A percentile compares a stretch with the other conserved stretches of the same genome.
phyloP scores from a whole-genome alignment of 2,797 vertebrate genomes.

The Falco cherrug region DNA sequence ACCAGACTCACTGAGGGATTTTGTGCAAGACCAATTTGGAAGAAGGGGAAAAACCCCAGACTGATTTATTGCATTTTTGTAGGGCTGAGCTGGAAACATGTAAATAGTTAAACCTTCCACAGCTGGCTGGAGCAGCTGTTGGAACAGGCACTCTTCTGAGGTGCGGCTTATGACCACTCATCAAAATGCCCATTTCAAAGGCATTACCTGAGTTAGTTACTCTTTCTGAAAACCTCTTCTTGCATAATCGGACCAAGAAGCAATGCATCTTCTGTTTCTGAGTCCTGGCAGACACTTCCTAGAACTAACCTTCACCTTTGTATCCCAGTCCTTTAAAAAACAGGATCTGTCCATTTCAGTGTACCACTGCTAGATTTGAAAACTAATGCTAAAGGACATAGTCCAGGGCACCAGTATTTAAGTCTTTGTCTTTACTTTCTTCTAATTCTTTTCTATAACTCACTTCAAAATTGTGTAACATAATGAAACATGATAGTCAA shows the following conservation, averaged over 20 bases:
- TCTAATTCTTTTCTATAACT: neutral
- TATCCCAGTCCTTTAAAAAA: neutral
- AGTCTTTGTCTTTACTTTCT: neutral
- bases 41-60: neutral
- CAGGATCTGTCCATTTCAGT: neutral
- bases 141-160: neutral
- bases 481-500: neutral
- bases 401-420: neutral
- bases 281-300: neutral
- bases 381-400: neutral
- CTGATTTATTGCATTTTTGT: neutral
- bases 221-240: neutral
- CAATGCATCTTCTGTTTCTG: neutral
- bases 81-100: neutral
- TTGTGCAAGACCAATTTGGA: neutral
- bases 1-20: neutral
- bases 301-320: neutral
- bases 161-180: neutral
- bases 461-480: neutral
- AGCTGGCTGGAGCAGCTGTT: neutral
- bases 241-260: neutral
- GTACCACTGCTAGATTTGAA: neutral
- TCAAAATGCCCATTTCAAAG: neutral
- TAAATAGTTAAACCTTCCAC: conserved; percentile 5
- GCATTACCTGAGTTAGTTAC: neutral